Evolutionary conservation across 2,888 invertebrate genomes (phyloP), one percentile per base, ranked within the genome.

Genomic region (Philereme vetulata): DNA sequence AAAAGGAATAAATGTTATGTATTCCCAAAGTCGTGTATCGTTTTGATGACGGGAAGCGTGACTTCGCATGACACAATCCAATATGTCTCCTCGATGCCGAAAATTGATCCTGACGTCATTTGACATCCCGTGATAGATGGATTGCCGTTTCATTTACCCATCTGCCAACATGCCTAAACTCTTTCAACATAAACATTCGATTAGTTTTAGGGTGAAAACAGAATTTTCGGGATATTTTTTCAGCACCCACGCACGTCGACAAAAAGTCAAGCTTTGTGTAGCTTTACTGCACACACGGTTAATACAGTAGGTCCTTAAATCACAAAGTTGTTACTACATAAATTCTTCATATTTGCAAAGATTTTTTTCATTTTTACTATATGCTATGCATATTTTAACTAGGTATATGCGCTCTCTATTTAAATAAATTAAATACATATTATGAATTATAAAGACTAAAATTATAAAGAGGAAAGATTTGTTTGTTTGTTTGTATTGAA

Each of bases 11-110:
- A 5, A 34, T 56, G 21, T 51, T 46, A 47, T 43, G 46, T 49
- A 54, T 54, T 57, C 47, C n/a, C 35, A 33, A 35, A 32, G 32
- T 46, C 42, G 36, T 57, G 58, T 59, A 48, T 58, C 56, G 51
- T 38, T 52, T 33, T 40, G 70, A 69, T 75, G 71, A 72, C 75
- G 67, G 65, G 64, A 70, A 60, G 76, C 81, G 79, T 81, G 82
- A 78, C 82, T 78, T 65, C 67, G 81, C 81, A 81, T 81, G 73
- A 78, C 73, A 72, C 64, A 60, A 64, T 63, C 72, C 77, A 75
- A 79, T 76, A 77, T 74, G 77, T 76, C 74, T 71, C 70, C 51
- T 55, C 55, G 54, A 58, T 7, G 40, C 72, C 74, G 70, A 76
- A 75, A 77, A 77, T 77, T 77, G 77, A 80, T 77, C 71, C 68